phyloP scores from a whole-genome alignment of 2,113 vertebrate species.

The Sapajus apella region DNA sequence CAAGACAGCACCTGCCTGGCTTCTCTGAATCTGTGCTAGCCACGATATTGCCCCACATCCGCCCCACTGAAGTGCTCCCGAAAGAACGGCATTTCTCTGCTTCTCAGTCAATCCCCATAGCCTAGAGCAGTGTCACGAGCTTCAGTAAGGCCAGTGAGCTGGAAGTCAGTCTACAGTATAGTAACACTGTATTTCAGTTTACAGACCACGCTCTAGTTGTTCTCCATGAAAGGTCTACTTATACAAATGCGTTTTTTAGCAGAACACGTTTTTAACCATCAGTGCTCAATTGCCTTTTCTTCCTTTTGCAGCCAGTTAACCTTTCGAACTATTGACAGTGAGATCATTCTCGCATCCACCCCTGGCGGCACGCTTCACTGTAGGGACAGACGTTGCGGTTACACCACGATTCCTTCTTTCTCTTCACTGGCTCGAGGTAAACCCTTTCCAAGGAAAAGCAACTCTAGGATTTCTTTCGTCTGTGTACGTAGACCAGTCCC shows the following conservation, averaged over 20 bases:
- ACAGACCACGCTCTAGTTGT: conserved; percentile 80
- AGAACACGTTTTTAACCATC: conserved; percentile 80
- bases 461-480: conserved; percentile 64
- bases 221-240: conserved; percentile 87
- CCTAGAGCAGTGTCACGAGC: conserved; percentile 75
- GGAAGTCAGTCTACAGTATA: conserved; percentile 80
- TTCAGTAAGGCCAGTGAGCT: conserved; percentile 75
- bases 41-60: conserved; percentile 61
- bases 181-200: conserved; percentile 90
- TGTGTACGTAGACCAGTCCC: conserved; percentile 80
- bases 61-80: conserved; percentile 58
- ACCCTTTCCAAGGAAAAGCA: conserved; percentile 58
- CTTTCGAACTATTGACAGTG: conserved; percentile 77
- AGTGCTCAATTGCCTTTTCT: conserved; percentile 84
- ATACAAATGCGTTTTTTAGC: conserved; percentile 85
- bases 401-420: conserved; percentile 57
- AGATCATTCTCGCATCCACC: conserved; percentile 77
- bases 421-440: conserved; percentile 70
- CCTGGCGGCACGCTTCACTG: conserved; percentile 74
- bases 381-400: conserved; percentile 64
- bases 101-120: conserved; percentile 68
- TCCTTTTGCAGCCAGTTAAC: conserved; percentile 80
- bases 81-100: conserved; percentile 62
- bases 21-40: conserved; percentile 51
- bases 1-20: background rate